phyloP scores from a whole-genome alignment of 2,888 invertebrate genomes.

The Ischnus inquisitorius region DNA sequence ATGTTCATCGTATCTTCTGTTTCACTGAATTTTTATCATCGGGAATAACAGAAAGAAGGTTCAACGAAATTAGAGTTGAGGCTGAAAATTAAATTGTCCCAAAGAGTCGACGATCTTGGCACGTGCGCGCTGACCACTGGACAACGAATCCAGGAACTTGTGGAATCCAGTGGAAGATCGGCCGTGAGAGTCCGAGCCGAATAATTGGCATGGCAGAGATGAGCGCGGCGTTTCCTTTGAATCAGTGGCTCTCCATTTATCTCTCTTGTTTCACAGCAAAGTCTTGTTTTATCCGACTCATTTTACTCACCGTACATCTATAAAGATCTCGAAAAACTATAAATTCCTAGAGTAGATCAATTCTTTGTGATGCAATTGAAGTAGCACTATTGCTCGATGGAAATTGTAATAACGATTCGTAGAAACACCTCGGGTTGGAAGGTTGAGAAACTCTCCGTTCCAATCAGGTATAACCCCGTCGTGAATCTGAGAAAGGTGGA shows the following conservation, averaged over 20 bases:
- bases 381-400: slow-evolving; percentile 12
- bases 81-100: slow-evolving; percentile 21
- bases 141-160: slow-evolving; percentile 77
- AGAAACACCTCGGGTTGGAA: slow-evolving; percentile 5
- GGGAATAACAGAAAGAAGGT: neutral
- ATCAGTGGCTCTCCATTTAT: slow-evolving; percentile 75
- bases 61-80: neutral
- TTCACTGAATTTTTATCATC: neutral
- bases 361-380: slow-evolving; percentile 18
- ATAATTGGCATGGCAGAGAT: slow-evolving; percentile 77
- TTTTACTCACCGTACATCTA: slow-evolving; percentile 2
- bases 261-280: slow-evolving; percentile 9
- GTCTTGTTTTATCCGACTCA: slow-evolving; percentile 7
- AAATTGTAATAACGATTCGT: slow-evolving; percentile 18
- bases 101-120: slow-evolving; percentile 50
- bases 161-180: slow-evolving; percentile 69
- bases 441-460: slow-evolving; percentile 32
- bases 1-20: neutral
- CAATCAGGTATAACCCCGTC: slow-evolving; percentile 15
- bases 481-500: slow-evolving; percentile 73
- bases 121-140: slow-evolving; percentile 74
- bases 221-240: slow-evolving; percentile 77
- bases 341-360: slow-evolving; percentile 17
- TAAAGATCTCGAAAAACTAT: slow-evolving; percentile 4
- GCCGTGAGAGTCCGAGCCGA: slow-evolving; percentile 63